Percentiles rank a stretch among this genome's conserved stretches.
Evolutionary conservation across 2,888 invertebrate genomes (phyloP).

Genomic region (Ommatoiulus sabulosus): DNA sequence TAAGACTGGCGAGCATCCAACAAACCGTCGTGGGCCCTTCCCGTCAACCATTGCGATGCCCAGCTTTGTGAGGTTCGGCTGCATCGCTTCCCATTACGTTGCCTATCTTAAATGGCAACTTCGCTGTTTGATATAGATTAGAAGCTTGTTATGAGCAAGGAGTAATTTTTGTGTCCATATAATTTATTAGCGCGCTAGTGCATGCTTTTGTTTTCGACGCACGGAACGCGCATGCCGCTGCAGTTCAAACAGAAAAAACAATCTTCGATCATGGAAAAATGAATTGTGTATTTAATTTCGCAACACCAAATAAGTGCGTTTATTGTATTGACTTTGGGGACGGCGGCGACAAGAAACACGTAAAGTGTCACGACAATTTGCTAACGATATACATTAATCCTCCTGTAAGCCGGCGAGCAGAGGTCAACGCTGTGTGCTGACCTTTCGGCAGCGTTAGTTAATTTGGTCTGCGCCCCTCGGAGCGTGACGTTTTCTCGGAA

Average conservation of each 20-base stretch:
- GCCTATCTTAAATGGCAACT: conserved; percentile 36
- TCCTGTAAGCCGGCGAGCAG: not conserved
- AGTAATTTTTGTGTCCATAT: conserved; percentile 42
- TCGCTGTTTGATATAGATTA: conserved; percentile 35
- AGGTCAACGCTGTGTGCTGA: conserved; percentile 15
- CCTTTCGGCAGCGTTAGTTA: conserved; percentile 5
- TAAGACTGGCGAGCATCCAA: not conserved
- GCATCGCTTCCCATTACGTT: conserved; percentile 3
- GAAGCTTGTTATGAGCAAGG: conserved; percentile 37
- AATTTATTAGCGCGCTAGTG: conserved; percentile 19
- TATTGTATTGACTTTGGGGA: conserved; percentile 51
- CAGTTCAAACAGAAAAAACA: conserved; percentile 34
- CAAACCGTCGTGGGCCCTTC: not conserved
- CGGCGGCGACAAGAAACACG: conserved; percentile 19
- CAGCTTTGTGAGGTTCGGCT: not conserved
- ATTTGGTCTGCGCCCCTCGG: conserved; percentile 1
- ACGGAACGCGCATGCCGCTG: not conserved
- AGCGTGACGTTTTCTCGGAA: not conserved
- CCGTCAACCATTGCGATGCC: not conserved
- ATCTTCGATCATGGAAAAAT: conserved; percentile 50
- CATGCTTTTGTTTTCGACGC: conserved; percentile 11
- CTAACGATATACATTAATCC: conserved; percentile 24
- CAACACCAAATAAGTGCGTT: conserved; percentile 51
- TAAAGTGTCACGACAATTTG: conserved; percentile 47
- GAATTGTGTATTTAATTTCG: conserved; percentile 52